phyloP scores from a whole-genome alignment of 2,797 vertebrate species.

The Amblyraja radiata region DNA sequence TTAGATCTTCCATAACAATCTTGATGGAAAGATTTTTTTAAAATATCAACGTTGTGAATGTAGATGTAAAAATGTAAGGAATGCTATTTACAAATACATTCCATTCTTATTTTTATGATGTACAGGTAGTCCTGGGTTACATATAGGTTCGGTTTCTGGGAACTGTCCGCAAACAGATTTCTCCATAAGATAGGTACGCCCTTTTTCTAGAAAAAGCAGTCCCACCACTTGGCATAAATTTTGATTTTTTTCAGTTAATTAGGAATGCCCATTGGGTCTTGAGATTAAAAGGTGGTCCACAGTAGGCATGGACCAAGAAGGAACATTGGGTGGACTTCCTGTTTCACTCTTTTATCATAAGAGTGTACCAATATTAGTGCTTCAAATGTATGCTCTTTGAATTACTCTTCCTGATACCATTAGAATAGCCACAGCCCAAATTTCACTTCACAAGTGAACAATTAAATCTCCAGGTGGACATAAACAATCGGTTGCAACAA shows the following conservation, averaged over 20 bases:
- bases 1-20: not conserved
- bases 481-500: not conserved
- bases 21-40: no score
- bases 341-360: not conserved
- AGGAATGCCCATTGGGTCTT: not conserved
- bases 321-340: not conserved
- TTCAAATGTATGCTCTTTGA: not conserved
- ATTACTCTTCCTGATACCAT: not conserved
- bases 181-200: no score
- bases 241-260: no score
- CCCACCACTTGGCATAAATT: no score
- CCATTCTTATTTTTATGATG: no score
- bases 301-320: not conserved
- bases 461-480: not conserved
- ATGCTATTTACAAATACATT: no score
- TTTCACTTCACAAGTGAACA: not conserved
- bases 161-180: no score
- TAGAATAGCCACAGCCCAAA: not conserved
- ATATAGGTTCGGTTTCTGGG: no score
- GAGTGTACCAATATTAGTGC: not conserved
- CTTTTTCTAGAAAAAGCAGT: no score
- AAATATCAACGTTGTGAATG: no score
- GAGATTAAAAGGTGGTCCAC: not conserved
- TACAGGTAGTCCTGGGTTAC: no score
- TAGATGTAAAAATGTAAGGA: no score